These are phyloP conservation scores for Dallia pectoralis DNA, from an alignment of 2,797 vertebrate genomes.

Conservation along the genomic window DNA sequence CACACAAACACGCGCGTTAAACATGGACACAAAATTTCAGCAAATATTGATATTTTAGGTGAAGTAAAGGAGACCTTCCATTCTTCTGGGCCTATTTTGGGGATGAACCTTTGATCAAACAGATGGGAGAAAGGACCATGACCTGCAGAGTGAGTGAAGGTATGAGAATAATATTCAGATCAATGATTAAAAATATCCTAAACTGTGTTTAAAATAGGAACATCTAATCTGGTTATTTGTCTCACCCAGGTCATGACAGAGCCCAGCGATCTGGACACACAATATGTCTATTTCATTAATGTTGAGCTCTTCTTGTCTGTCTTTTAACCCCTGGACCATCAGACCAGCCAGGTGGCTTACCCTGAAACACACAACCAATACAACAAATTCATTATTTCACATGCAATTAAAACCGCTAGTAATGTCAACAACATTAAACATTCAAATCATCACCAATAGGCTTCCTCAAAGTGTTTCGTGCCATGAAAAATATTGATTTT, in stretches of 20 bases:
- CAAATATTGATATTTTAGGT: too few species aligned
- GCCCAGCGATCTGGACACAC: slow-evolving; percentile 94
- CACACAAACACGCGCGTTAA: too few species aligned
- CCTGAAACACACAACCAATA: slow-evolving; percentile 59
- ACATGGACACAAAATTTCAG: background rate
- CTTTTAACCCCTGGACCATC: slow-evolving; percentile 77
- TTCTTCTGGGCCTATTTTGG: slow-evolving; percentile 71
- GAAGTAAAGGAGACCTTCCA: slow-evolving; percentile 80
- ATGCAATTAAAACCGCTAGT: background rate
- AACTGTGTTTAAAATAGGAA: too few species aligned
- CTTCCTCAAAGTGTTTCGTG: background rate
- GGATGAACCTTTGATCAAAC: slow-evolving; percentile 93
- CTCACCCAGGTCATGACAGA: slow-evolving; percentile 95
- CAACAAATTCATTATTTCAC: background rate
- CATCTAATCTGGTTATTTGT: too few species aligned
- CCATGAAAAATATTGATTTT: too few species aligned
- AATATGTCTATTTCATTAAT: slow-evolving; percentile 86
- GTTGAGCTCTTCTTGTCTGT: slow-evolving; percentile 83
- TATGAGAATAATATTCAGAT: too few species aligned
- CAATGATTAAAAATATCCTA: too few species aligned
- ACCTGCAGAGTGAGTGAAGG: slow-evolving; percentile 77
- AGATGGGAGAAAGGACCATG: slow-evolving; percentile 97
- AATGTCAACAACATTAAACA: background rate
- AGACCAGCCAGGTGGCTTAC: slow-evolving; percentile 88
- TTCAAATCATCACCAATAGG: background rate